Percentiles rank a stretch among this genome's conserved stretches.
These are phyloP conservation scores for Mareca penelope DNA, from an alignment of 2,797 vertebrate genomes.

Conservation along the genomic window DNA sequence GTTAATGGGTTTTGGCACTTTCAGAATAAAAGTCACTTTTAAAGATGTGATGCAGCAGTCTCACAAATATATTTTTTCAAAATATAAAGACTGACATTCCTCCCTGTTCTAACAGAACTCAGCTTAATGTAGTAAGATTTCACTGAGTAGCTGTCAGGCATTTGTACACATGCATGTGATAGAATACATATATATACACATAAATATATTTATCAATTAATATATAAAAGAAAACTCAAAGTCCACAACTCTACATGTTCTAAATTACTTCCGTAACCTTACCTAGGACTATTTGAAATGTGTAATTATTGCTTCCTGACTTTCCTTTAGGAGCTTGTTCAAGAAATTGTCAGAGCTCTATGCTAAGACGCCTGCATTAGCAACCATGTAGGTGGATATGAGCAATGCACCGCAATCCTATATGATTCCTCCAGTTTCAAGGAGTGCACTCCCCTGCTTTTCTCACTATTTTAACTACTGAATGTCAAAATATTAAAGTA, in stretches of 20 bases:
- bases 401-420: background rate
- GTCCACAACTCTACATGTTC: background rate
- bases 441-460: background rate
- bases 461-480: background rate
- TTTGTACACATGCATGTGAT: background rate
- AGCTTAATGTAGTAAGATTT: background rate
- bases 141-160: background rate
- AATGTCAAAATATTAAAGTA: background rate
- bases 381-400: fast-evolving
- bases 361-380: background rate
- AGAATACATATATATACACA: background rate
- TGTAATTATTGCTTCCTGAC: background rate
- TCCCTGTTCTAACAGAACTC: background rate
- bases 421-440: background rate
- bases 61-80: background rate
- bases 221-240: background rate
- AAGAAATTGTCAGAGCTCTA: background rate
- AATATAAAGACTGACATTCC: background rate
- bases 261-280: background rate
- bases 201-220: fast-evolving
- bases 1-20: background rate
- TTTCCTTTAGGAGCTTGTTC: background rate
- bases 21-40: conserved; percentile 20
- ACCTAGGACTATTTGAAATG: background rate
- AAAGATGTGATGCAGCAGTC: background rate